Evolutionary conservation across 2,888 invertebrate species (phyloP).

Genomic region (Iselma pallidipennis): DNA sequence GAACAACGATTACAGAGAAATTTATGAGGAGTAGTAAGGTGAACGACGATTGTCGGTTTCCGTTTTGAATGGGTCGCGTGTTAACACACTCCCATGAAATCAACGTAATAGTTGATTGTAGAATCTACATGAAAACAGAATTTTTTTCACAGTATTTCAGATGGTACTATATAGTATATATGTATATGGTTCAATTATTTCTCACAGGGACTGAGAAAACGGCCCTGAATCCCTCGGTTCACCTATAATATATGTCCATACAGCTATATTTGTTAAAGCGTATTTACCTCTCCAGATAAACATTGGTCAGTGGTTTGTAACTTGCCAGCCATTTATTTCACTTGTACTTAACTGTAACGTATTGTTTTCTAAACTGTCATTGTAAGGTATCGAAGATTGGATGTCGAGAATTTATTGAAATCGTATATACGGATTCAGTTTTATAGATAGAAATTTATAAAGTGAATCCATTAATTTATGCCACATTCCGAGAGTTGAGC

Average conservation of each 20-base stretch:
- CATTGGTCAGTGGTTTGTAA: slow-evolving; percentile 31
- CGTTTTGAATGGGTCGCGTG: slow-evolving; percentile 19
- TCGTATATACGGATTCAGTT: neutral
- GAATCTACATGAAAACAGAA: neutral
- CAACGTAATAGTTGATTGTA: neutral
- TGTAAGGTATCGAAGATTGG: slow-evolving; percentile 28
- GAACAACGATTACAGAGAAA: slow-evolving; percentile 24
- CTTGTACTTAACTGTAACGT: slow-evolving; percentile 41
- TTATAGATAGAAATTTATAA: neutral
- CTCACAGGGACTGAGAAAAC: slow-evolving; percentile 7
- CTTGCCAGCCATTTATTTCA: slow-evolving; percentile 37
- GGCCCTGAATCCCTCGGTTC: slow-evolving; percentile 15
- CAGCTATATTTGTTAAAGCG: slow-evolving; percentile 28
- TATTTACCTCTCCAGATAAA: slow-evolving; percentile 32
- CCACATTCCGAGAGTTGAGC: neutral
- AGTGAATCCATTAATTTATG: neutral
- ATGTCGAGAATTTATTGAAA: slow-evolving; percentile 19
- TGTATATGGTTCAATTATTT: neutral
- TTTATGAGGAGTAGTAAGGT: slow-evolving; percentile 20
- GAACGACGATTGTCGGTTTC: slow-evolving; percentile 22
- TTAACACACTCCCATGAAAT: neutral
- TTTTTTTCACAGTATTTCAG: neutral
- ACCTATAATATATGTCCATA: slow-evolving; percentile 27
- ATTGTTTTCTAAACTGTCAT: slow-evolving; percentile 40
- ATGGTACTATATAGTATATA: neutral